Evolutionary conservation across 1,140 invertebrate genomes (phyloP).

Genomic region (Caerostris darwini): DNA sequence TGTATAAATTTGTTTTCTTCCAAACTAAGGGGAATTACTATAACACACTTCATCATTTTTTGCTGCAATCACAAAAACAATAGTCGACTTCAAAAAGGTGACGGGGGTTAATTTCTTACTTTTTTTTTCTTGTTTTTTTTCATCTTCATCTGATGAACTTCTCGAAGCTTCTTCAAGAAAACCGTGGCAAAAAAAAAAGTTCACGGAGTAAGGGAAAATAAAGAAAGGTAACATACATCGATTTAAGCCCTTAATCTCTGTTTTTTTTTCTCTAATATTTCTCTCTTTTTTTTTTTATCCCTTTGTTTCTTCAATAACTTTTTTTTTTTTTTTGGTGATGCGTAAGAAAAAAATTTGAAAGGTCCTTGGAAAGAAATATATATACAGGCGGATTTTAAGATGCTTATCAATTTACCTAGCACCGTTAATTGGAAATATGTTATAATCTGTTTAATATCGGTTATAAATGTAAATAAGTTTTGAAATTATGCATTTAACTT

Average conservation of each 20-base stretch:
- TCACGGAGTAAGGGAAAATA: not conserved
- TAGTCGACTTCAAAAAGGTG: not conserved
- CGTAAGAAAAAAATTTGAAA: too few relatives aligned
- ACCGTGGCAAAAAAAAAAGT: not conserved
- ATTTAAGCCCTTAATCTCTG: conserved; percentile 61
- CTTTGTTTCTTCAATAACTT: not conserved
- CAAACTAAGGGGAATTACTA: not conserved
- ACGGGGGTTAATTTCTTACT: not conserved
- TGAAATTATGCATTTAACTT: too few relatives aligned
- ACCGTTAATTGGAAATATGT: too few relatives aligned
- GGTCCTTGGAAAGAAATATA: too few relatives aligned
- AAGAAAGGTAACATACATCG: conserved; percentile 41
- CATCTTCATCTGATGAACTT: not conserved
- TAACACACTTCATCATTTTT: not conserved
- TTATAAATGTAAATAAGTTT: too few relatives aligned
- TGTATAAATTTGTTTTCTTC: not conserved
- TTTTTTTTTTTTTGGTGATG: too few relatives aligned
- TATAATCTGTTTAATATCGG: too few relatives aligned
- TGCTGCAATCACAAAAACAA: not conserved
- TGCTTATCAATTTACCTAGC: too few relatives aligned
- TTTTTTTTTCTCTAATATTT: conserved; percentile 2
- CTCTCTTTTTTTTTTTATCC: not conserved
- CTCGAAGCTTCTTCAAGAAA: not conserved
- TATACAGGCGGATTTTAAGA: too few relatives aligned
- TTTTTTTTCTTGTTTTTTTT: not conserved